Conservation (phyloP, 2,113 vertebrate species). For the Cyprinodon brontotheroides region DNA sequence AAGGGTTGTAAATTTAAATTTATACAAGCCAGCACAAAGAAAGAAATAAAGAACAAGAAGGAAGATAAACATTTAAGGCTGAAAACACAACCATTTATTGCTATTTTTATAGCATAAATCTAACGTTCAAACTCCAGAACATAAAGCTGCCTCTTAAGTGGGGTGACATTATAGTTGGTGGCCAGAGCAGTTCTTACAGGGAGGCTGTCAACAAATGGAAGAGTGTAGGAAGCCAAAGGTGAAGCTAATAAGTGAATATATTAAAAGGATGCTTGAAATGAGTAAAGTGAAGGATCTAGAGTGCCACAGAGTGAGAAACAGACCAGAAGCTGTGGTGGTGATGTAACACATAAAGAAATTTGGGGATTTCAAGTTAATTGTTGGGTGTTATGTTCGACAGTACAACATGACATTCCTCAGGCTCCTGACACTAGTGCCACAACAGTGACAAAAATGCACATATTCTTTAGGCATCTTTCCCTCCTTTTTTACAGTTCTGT, state of each 20-base stretch:
- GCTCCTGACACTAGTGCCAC: constrained; percentile 52
- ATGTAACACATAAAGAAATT: constrained; percentile 20
- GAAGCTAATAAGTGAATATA: neutral
- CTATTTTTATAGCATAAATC: neutral
- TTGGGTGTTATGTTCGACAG: constrained; percentile 70
- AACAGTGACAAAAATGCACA: constrained; percentile 59
- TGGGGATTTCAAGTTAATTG: constrained; percentile 26
- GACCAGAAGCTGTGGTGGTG: neutral
- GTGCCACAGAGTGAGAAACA: neutral
- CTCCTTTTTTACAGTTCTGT: neutral
- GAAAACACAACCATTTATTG: too few species aligned
- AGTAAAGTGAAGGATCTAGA: neutral
- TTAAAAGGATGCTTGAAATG: neutral
- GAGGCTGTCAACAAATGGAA: constrained; percentile 11
- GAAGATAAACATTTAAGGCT: neutral
- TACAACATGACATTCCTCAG: constrained; percentile 73
- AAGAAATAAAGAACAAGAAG: too few species aligned
- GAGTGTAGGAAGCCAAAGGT: neutral
- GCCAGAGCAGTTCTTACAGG: neutral
- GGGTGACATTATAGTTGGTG: neutral
- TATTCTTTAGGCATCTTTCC: constrained; percentile 19
- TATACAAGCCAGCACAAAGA: neutral
- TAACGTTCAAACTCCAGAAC: neutral
- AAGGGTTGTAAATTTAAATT: neutral
- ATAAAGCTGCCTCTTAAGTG: neutral